Percentiles rank a stretch among this genome's conserved stretches.
Conservation (phyloP, 1,140 invertebrate species). For the Samia ricini region DNA sequence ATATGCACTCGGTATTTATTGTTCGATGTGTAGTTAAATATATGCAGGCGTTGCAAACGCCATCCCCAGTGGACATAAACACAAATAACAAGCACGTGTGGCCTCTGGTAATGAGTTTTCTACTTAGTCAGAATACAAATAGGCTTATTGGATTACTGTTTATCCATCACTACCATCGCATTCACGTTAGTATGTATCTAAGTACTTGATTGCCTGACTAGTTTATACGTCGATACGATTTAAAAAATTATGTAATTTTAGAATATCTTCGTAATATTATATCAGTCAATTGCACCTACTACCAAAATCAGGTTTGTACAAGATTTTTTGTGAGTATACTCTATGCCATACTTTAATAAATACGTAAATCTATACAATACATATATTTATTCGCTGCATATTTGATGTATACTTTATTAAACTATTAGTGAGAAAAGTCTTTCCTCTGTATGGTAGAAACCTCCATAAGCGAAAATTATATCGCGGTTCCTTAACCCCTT, state of each 20-base stretch:
- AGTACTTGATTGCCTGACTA: neutral
- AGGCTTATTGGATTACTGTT: neutral
- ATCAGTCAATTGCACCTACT: too few relatives aligned
- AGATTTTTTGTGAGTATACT: too few relatives aligned
- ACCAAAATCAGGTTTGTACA: too few relatives aligned
- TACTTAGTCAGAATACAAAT: slow-evolving; percentile 31
- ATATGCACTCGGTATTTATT: neutral
- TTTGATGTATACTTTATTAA: too few relatives aligned
- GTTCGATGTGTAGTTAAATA: neutral
- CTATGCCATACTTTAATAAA: too few relatives aligned
- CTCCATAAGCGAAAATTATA: too few relatives aligned
- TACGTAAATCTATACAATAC: too few relatives aligned
- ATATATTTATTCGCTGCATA: too few relatives aligned
- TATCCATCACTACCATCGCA: neutral
- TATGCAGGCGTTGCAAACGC: neutral
- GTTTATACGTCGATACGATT: neutral
- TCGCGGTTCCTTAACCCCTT: too few relatives aligned
- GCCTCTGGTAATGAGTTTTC: slow-evolving; percentile 34
- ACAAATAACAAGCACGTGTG: slow-evolving; percentile 26
- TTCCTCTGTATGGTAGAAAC: too few relatives aligned
- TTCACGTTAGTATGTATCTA: neutral
- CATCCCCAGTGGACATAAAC: slow-evolving; percentile 9
- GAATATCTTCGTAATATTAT: neutral
- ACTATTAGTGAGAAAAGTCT: too few relatives aligned
- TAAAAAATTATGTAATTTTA: neutral